Conservation (phyloP, 2,797 vertebrate species). For the Garrulus glandarius region DNA sequence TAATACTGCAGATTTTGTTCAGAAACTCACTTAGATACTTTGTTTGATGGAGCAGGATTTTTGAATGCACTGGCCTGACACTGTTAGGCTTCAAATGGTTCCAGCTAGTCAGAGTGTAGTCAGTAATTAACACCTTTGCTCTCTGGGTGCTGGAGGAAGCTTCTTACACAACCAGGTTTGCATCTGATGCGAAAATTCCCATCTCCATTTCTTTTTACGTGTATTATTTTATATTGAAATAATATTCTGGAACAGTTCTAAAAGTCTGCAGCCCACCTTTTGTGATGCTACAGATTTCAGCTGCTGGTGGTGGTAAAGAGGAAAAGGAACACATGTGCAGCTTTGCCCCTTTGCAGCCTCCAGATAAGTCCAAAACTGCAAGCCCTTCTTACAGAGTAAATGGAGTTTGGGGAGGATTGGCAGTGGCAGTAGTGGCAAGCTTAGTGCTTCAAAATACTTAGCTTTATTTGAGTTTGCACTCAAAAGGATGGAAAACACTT, state of each 20-base stretch:
- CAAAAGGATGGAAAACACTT: background rate
- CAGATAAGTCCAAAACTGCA: background rate
- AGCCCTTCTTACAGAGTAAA: background rate
- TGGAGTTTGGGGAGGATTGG: background rate
- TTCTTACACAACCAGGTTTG: background rate
- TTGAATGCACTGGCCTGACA: background rate
- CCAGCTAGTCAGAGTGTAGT: background rate
- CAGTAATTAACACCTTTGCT: background rate
- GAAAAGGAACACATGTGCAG: background rate
- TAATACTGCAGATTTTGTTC: background rate
- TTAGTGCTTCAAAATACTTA: background rate
- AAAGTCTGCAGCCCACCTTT: background rate
- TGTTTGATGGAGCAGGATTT: background rate
- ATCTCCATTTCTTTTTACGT: background rate
- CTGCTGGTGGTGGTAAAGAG: background rate
- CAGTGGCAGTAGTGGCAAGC: background rate
- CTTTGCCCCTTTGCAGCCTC: background rate
- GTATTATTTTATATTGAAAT: background rate
- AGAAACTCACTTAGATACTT: background rate
- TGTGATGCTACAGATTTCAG: background rate
- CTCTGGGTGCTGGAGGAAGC: background rate
- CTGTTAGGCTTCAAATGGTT: background rate
- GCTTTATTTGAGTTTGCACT: background rate
- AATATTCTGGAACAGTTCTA: background rate
- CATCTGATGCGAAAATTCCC: background rate